Percentiles rank a stretch among this genome's conserved stretches.
Conservation (phyloP, 1,140 invertebrate genomes). For the Acromyrmex charruanus region DNA sequence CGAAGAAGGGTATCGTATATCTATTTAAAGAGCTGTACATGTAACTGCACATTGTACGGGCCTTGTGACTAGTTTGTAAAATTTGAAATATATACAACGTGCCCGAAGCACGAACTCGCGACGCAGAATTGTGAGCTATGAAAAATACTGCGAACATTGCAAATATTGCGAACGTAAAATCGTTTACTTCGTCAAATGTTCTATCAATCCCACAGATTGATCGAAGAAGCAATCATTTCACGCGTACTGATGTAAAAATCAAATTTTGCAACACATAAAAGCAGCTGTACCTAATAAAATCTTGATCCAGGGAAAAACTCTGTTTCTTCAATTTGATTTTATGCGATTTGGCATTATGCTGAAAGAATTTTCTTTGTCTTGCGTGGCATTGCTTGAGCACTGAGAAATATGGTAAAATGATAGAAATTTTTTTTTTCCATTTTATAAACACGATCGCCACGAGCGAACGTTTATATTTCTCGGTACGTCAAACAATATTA, state of each 20-base stretch:
- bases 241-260: constrained; percentile 24
- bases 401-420: constrained; percentile 21
- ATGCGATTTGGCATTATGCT: constrained; percentile 48
- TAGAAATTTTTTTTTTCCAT: constrained; percentile 11
- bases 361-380: constrained; percentile 52
- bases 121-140: constrained; percentile 26
- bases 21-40: constrained; percentile 47
- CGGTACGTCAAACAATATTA: constrained; percentile 40
- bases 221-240: constrained; percentile 33
- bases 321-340: constrained; percentile 51
- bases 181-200: constrained; percentile 16
- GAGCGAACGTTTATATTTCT: constrained; percentile 32
- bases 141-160: constrained; percentile 33
- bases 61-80: constrained; percentile 9
- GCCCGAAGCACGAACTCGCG: constrained; percentile 34
- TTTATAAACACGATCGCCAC: background rate
- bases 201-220: constrained; percentile 32
- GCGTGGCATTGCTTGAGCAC: constrained; percentile 15
- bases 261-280: constrained; percentile 31
- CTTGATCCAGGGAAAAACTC: constrained; percentile 38
- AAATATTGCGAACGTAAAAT: constrained; percentile 22
- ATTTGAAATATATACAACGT: constrained; percentile 36
- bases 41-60: constrained; percentile 39
- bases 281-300: constrained; percentile 43
- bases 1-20: constrained; percentile 42